Base-by-base conservation (phyloP, 2,888 invertebrate species). In the Harpalus rubripes region DNA sequence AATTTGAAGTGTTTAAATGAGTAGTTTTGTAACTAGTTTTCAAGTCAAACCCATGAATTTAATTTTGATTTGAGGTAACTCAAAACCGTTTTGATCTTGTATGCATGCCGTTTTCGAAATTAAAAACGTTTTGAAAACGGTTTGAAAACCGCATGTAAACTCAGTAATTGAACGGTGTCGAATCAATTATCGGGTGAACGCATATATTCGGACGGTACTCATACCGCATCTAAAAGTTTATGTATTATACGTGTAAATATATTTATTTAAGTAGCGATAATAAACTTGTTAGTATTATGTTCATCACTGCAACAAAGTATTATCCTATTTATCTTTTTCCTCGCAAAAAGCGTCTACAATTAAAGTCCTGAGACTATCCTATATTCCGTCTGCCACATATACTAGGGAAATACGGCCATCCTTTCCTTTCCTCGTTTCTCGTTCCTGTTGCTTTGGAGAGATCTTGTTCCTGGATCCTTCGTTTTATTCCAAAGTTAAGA, bases 401-500 rank as follows among this genome's bases (percentile, higher is more conserved):
- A 15, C 68, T 41, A 7, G 39, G 8, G 10, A 32, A 68, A 74
- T 44, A 44, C 16, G 72, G 72, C 52, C 41, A 74, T 74, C 41
- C 15, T 41, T 44, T 74, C 44, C 41, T 18, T 44, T 22, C 16
- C 15, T 68, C n/a, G 4, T 18, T 6, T 32, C n/a, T 68, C 6
- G 16, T 63, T 22, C 63, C 26, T 63, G 63, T 63, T 22, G 63
- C 22, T 63, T 59, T 52, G 12, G 10, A 2, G 44, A 4, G 44
- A 52, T 52, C 44, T 12, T 52, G 10, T 10, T 52, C 44, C 10
- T 12, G 44, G 44, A 52, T 52, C 44, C 63, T 18, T 10, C 12
- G 18, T 74, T 78, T 58, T 78, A 78, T 78, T 78, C 26, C 58
- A 52, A 78, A 78, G 58, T 78, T 78, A 26, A 8, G 32, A 58